Evolutionary conservation across 1,140 invertebrate genomes (phyloP).

Genomic region (Tigriopus japonicus): DNA sequence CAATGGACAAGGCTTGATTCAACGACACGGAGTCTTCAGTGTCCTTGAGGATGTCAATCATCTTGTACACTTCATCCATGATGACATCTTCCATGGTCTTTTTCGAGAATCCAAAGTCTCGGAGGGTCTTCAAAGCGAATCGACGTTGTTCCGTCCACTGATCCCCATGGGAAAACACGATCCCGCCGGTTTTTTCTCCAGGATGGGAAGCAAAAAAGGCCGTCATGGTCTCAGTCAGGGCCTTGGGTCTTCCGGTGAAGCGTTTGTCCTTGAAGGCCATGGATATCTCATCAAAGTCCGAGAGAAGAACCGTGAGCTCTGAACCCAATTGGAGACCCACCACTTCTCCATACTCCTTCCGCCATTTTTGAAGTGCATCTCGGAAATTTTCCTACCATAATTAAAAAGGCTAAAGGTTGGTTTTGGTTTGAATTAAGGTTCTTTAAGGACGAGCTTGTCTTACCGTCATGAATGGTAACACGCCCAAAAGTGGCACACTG

Average conservation of each 20-base stretch:
- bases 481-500: not conserved
- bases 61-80: conserved; percentile 1
- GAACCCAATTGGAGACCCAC: not conserved
- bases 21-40: not conserved
- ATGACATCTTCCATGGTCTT: not conserved
- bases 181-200: not conserved
- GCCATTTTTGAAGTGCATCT: not conserved
- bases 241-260: not conserved
- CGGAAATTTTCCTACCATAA: not conserved
- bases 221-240: not conserved
- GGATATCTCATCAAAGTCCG: not conserved
- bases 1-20: not conserved
- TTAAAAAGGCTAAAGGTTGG: not conserved
- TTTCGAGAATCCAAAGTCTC: not conserved
- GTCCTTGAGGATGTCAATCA: conserved; percentile 1
- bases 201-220: not conserved
- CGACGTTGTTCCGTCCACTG: not conserved
- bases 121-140: not conserved
- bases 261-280: not conserved
- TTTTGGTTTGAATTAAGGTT: not conserved
- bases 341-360: not conserved
- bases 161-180: conserved; percentile 2
- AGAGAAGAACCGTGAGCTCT: not conserved
- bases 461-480: not conserved
- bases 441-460: not conserved